Evolutionary conservation across 2,113 vertebrate genomes (phyloP).

Genomic region (Salvator merianae): DNA sequence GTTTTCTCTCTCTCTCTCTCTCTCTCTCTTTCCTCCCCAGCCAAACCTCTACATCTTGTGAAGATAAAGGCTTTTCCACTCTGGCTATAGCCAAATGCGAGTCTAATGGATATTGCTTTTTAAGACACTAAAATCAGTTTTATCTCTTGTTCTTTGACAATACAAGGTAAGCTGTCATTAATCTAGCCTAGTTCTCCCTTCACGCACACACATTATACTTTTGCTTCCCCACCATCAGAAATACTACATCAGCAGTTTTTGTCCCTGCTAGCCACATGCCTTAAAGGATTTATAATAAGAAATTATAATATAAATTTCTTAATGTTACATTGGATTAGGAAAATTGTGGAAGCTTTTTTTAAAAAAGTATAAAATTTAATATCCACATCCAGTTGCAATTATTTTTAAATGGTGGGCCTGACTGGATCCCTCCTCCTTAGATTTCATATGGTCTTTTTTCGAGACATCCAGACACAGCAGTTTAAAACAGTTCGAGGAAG

Average conservation of each 20-base stretch:
- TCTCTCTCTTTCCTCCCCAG: neutral
- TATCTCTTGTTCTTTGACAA: conserved; percentile 52
- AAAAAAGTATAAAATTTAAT: conserved; percentile 23
- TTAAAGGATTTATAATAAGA: conserved; percentile 55
- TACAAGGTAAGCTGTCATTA: conserved; percentile 50
- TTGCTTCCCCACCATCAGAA: conserved; percentile 43
- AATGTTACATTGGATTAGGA: conserved; percentile 9
- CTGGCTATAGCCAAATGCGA: conserved; percentile 59
- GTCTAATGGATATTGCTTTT: conserved; percentile 71
- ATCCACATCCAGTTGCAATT: conserved; percentile 21
- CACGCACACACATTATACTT: conserved; percentile 12
- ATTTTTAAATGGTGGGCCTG: conserved; percentile 42
- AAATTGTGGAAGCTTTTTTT: conserved; percentile 31
- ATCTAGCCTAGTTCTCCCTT: conserved; percentile 48
- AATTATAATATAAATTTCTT: conserved; percentile 48
- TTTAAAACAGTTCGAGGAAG: neutral
- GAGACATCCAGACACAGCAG: neutral
- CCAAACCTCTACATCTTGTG: conserved; percentile 51
- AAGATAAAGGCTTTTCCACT: conserved; percentile 62
- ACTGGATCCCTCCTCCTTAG: conserved; percentile 37
- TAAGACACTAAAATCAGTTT: conserved; percentile 61
- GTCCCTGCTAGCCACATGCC: conserved; percentile 13
- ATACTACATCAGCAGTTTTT: conserved; percentile 64
- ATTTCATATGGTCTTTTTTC: conserved; percentile 36
- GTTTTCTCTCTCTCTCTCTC: conserved; percentile 5